Base-by-base conservation (phyloP, 2,113 vertebrate species). In the Prolemur simus region DNA sequence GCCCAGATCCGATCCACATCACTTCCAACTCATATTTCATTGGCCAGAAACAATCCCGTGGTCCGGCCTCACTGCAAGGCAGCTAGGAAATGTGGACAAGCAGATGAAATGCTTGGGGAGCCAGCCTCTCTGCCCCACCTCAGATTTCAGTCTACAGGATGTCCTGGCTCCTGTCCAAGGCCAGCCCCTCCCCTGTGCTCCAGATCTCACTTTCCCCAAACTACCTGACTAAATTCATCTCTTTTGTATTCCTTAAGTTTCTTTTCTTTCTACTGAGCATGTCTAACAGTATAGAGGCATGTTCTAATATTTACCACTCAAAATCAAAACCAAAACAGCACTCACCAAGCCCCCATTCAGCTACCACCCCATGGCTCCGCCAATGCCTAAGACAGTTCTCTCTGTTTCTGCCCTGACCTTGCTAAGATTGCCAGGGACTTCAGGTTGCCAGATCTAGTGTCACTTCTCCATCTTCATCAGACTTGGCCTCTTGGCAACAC, bases 241-340 rank as follows among this genome's bases (percentile, higher is more conserved):
- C 60, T 85, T 58, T 68, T 81, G 18, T 27, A 29, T 83, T 81
- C 8, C 7, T 42, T 49, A 25, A 9, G 42, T 54, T 78, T n/a
- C 58, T 32, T 39, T 27, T 20, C 80, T 45, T 37, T 85, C 18
- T 84, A 8, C 54, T 63, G 20, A 69, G 49, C 29, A 84, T 1
- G 18, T 10, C 37, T 58, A 85, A 68, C 5, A 73, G 4, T 29
- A 66, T 34, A 89, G 39, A 89, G 49, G 10, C 14, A 20, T 27
- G 32, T 66, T 91, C 58, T 42, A 42, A 69, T 54, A 69, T 14
- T 27, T 69, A 5, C 83, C 82, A 68, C 49, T 21, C 77, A 42
- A 94, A 90, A 54, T 69, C 32, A 34, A 85, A 95, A 84, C 58
- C 34, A 63, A 71, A 93, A 32, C 13, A 83, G 23, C 21, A 66